Percentiles rank a stretch among this genome's conserved stretches.
phyloP scores from a whole-genome alignment of 1,140 invertebrate genomes.

The Dolichoris vasculosae region DNA sequence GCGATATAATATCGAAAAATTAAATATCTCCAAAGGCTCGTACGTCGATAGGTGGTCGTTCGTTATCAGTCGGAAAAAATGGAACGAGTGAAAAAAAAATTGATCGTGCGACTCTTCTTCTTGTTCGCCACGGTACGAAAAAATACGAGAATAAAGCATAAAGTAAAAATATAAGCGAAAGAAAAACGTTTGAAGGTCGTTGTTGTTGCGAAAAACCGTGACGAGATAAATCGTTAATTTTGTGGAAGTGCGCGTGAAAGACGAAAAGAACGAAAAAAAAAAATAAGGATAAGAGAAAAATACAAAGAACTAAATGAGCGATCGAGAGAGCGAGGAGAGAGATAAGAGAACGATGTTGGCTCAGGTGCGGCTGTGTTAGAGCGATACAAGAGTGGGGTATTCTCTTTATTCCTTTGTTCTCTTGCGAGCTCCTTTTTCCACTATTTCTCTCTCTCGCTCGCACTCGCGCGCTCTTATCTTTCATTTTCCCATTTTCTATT shows the following conservation, averaged over 20 bases:
- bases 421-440: neutral
- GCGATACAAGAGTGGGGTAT: slow-evolving; percentile 3
- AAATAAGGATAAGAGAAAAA: slow-evolving; percentile 12
- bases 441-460: slow-evolving; percentile 3
- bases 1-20: too few relatives aligned
- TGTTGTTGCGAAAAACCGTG: neutral
- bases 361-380: slow-evolving; percentile 13
- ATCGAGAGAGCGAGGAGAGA: neutral
- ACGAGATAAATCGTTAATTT: slow-evolving; percentile 15
- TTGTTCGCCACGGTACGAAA: neutral
- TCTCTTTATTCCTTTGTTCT: slow-evolving; percentile 42
- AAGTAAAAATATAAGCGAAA: neutral
- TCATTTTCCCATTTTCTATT: slow-evolving; percentile 43
- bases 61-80: too few relatives aligned
- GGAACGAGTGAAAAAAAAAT: too few relatives aligned
- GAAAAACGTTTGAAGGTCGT: neutral
- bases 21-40: too few relatives aligned
- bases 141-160: neutral
- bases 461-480: slow-evolving; percentile 10
- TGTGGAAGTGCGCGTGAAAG: slow-evolving; percentile 1
- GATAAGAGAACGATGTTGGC: slow-evolving; percentile 46
- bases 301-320: neutral
- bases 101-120: too few relatives aligned
- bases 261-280: neutral
- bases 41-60: too few relatives aligned